These are phyloP conservation scores for Cuniculus paca DNA, from an alignment of 2,797 vertebrate species.

Conservation along the genomic window DNA sequence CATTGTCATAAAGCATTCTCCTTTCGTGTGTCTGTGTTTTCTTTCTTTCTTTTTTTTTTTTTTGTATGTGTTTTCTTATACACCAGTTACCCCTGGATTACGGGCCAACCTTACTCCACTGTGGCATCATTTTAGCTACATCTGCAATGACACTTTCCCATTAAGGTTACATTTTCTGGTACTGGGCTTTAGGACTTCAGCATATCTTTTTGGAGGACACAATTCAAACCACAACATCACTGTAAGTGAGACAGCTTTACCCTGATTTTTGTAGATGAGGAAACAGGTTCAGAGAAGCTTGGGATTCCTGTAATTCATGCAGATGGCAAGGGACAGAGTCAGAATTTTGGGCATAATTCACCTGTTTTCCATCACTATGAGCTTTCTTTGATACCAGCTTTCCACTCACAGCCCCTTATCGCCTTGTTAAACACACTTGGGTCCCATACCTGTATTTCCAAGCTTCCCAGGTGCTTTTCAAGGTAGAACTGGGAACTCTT, in stretches of 20 bases:
- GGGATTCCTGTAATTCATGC: background rate
- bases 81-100: background rate
- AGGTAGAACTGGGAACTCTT: background rate
- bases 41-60: too few species aligned
- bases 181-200: background rate
- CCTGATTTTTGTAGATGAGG: constrained; percentile 18
- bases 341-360: background rate
- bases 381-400: background rate
- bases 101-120: background rate
- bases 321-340: background rate
- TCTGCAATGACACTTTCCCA: background rate
- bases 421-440: background rate
- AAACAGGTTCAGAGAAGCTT: constrained; percentile 5
- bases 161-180: constrained; percentile 6
- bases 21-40: background rate
- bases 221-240: background rate
- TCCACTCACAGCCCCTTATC: background rate
- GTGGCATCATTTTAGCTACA: background rate
- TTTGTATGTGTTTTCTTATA: background rate
- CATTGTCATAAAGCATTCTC: background rate
- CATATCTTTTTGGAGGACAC: background rate
- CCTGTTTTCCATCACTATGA: background rate
- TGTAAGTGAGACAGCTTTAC: background rate
- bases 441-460: background rate
- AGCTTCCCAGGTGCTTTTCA: background rate